Evolutionary conservation across 2,113 vertebrate species (phyloP).

Genomic region (Dromaius novaehollandiae): DNA sequence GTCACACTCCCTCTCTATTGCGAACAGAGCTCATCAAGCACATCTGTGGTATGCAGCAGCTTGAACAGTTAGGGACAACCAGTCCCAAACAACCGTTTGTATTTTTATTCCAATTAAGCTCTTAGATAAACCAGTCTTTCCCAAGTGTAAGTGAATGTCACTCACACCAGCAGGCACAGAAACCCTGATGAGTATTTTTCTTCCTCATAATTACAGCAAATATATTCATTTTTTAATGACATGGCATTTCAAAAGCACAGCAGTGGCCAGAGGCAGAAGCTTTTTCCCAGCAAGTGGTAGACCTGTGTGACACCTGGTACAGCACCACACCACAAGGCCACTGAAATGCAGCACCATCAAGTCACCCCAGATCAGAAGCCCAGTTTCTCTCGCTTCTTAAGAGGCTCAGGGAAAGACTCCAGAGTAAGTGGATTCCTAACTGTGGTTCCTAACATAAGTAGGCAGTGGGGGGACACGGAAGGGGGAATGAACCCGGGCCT

Average conservation of each 20-base stretch:
- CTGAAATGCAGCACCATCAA: neutral
- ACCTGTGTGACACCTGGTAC: neutral
- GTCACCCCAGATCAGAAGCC: neutral
- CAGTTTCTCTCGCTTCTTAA: neutral
- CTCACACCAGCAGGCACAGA: neutral
- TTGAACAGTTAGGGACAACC: neutral
- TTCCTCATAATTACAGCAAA: neutral
- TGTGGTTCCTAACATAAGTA: neutral
- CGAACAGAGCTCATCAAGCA: neutral
- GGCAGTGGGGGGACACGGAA: fast-evolving
- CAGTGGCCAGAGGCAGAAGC: neutral
- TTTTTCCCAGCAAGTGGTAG: neutral
- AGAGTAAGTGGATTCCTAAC: neutral
- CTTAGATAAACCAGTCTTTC: neutral
- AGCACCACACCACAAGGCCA: neutral
- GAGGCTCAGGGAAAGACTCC: neutral
- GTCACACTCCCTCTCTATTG: neutral
- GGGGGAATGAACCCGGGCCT: neutral
- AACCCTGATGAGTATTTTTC: neutral
- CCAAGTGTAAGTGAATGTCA: neutral
- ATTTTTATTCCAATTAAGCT: neutral
- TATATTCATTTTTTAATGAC: neutral
- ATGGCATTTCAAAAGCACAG: neutral
- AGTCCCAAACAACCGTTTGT: neutral
- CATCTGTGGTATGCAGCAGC: neutral